Evolutionary conservation across 2,888 invertebrate genomes (phyloP), one percentile per base, ranked within the genome.

Genomic region (Hypsopygia costalis): DNA sequence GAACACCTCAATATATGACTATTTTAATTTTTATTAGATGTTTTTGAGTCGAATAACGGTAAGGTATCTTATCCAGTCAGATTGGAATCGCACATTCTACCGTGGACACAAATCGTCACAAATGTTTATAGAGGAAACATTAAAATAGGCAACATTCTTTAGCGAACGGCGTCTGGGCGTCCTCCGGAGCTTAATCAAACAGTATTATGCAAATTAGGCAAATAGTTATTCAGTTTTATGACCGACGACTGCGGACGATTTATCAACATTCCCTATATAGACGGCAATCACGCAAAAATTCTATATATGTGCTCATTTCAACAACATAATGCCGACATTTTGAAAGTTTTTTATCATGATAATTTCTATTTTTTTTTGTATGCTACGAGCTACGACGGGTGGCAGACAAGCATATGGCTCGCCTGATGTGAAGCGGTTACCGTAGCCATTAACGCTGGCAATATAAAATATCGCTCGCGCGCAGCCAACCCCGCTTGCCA

Each of bases 131-230:
- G 67, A 71, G 75, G 70, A 75, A 80, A 74, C 71, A 66, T 69
- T 68, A 68, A 47, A 80, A 74, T 69, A 63, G 62, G 55, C 69
- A 68, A 66, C 72, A 79, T 81, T 82, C 75, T 74, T 66, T 54
- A 59, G 52, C 48, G 44, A 37, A 49, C 51, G 60, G 57, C 56
- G 64, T 68, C 68, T 69, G 53, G 60, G 55, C 62, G 64, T 72
- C 65, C 66, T 68, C 68, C 55, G 55, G 59, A 65, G 52, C 57
- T 54, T 75, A 72, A 78, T 75, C 75, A 74, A 73, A 75, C 52
- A 71, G 62, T 69, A 61, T 69, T 79, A 83, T 81, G 81, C 76
- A 81, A 83, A 83, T 82, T 58, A 74, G 59, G 67, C 67, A 65
- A 72, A 70, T 71, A 64, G 61, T 71, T 71, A 70, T 71, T 75